phyloP scores from a whole-genome alignment of 2,888 invertebrate genomes.

The Pantelozetes paolii region DNA sequence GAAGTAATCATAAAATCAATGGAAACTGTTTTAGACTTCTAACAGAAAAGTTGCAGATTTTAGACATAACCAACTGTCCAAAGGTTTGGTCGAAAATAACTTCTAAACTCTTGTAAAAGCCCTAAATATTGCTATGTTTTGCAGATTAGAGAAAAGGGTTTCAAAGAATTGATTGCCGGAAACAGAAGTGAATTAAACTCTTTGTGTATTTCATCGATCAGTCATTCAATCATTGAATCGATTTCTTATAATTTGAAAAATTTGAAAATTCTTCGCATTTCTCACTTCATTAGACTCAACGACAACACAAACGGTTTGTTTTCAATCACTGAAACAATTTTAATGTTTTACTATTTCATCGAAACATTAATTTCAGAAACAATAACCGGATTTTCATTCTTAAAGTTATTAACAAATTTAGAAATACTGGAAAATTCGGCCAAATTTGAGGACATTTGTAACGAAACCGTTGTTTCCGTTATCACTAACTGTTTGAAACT shows the following conservation, averaged over 20 bases:
- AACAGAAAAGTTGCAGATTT: not conserved
- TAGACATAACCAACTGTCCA: conserved; percentile 12
- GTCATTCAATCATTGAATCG: not conserved
- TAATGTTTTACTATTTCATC: not conserved
- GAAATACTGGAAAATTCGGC: not conserved
- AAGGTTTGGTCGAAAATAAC: conserved; percentile 5
- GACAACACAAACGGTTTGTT: not conserved
- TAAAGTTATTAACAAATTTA: not conserved
- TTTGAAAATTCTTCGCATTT: conserved; percentile 16
- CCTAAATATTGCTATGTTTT: too few species aligned
- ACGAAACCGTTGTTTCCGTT: not conserved
- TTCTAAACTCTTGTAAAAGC: too few species aligned
- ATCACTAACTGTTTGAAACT: conserved; percentile 6
- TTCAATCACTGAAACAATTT: not conserved
- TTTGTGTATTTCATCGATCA: not conserved
- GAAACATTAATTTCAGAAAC: not conserved
- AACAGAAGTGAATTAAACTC: not conserved
- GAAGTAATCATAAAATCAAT: not conserved
- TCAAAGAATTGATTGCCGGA: not conserved
- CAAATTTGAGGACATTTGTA: conserved; percentile 9
- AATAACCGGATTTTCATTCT: conserved; percentile 8
- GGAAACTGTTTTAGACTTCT: conserved; percentile 33
- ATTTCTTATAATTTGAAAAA: conserved; percentile 9
- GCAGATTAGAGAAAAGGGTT: conserved; percentile 24
- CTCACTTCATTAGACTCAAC: not conserved